Evolutionary conservation across 2,888 invertebrate genomes (phyloP).

Genomic region (Lypha dubia): DNA sequence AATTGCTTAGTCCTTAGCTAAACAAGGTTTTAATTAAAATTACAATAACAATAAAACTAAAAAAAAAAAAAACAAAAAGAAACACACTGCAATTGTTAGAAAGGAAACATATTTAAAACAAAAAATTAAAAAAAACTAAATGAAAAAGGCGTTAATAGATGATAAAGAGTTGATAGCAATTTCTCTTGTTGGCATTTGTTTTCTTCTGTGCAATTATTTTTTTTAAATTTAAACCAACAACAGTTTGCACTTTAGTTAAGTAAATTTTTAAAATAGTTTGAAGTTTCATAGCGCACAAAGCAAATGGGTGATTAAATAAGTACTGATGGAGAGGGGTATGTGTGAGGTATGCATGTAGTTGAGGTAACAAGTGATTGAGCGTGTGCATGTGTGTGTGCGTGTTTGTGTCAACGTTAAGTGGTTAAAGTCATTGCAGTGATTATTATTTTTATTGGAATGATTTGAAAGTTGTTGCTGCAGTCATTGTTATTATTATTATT

Average conservation of each 20-base stretch:
- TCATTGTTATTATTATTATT: slow-evolving; percentile 25
- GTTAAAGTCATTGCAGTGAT: slow-evolving; percentile 38
- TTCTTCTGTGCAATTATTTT: background rate
- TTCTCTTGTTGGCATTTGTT: background rate
- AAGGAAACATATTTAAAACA: slow-evolving; percentile 19
- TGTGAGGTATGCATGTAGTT: background rate
- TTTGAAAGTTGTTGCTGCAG: slow-evolving; percentile 35
- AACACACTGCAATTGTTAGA: background rate
- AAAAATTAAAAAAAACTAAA: background rate
- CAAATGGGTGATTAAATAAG: background rate
- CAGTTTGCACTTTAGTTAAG: slow-evolving; percentile 67
- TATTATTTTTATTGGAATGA: slow-evolving; percentile 35
- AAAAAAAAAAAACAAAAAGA: background rate
- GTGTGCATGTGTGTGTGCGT: too few species aligned
- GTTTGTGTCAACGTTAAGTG: background rate
- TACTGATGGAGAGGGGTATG: too few species aligned
- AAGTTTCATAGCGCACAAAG: background rate
- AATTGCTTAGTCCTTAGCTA: slow-evolving; percentile 45
- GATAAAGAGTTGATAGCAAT: slow-evolving; percentile 8
- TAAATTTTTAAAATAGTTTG: slow-evolving; percentile 36
- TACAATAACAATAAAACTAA: background rate
- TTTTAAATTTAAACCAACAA: slow-evolving; percentile 52
- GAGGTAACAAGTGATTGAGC: too few species aligned
- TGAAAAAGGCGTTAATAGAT: slow-evolving; percentile 35
- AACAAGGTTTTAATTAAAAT: slow-evolving; percentile 62